phyloP scores from a whole-genome alignment of 64 coral and sea anemone genomes.

The Pocillopora damicornis region DNA sequence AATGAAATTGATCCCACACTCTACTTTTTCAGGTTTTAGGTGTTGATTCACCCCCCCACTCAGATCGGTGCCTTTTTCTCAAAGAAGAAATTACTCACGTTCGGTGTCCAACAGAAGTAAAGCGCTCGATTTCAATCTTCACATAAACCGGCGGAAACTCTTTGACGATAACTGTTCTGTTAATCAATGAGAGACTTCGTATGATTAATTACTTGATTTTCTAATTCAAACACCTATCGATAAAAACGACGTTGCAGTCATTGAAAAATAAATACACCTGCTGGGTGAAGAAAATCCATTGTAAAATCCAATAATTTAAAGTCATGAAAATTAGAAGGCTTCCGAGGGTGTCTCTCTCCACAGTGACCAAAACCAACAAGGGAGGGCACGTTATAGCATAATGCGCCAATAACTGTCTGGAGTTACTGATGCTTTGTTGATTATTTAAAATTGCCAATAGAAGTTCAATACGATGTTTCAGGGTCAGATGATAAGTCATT shows the following conservation, averaged over 20 bases:
- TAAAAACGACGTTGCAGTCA: not conserved
- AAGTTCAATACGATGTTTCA: not conserved
- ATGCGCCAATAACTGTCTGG: too few species aligned
- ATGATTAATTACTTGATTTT: not conserved
- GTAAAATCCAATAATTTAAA: not conserved
- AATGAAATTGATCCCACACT: too few species aligned
- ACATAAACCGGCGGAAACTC: not conserved
- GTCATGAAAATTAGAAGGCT: not conserved
- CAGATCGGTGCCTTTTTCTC: too few species aligned
- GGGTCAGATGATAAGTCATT: too few species aligned
- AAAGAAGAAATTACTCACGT: not conserved
- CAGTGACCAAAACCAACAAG: not conserved
- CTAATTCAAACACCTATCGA: not conserved
- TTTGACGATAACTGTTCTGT: not conserved
- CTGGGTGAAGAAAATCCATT: not conserved
- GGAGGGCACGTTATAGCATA: not conserved
- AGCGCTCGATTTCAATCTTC: not conserved
- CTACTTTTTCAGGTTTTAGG: too few species aligned
- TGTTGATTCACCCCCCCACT: too few species aligned
- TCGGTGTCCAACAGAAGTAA: not conserved
- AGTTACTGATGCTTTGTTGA: too few species aligned
- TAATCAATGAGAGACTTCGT: not conserved
- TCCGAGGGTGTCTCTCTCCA: not conserved
- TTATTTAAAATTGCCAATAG: not conserved
- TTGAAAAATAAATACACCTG: not conserved